A percentile compares a stretch with the other conserved stretches of the same genome.
Conservation (phyloP, 2,797 vertebrate genomes). For the Chiroxiphia lanceolata region DNA sequence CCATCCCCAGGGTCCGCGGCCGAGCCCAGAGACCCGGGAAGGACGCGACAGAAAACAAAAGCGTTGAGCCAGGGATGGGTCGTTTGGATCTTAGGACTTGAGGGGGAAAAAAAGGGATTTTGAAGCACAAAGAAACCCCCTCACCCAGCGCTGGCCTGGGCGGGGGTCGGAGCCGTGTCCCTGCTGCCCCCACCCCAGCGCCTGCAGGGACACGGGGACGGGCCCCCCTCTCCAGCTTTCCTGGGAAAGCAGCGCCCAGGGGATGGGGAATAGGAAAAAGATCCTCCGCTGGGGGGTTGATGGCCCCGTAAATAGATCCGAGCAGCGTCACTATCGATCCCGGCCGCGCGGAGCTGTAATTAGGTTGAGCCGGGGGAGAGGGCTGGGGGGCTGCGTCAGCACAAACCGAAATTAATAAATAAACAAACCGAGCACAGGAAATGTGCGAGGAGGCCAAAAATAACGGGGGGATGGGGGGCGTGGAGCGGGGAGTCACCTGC, state of each 20-base stretch:
- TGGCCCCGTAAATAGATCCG: constrained; percentile 84
- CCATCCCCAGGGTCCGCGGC: accelerated
- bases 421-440: constrained; percentile 24
- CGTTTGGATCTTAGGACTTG: background rate
- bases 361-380: constrained; percentile 84
- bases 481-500: background rate
- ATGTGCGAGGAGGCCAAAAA: background rate
- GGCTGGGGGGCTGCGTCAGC: constrained; percentile 83
- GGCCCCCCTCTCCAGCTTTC: background rate
- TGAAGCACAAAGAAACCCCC: background rate
- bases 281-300: constrained; percentile 80
- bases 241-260: constrained; percentile 26
- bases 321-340: constrained; percentile 86
- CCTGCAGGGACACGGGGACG: background rate
- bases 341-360: constrained; percentile 86
- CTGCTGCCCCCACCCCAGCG: accelerated
- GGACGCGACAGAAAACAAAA: accelerated
- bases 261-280: constrained; percentile 81
- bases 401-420: constrained; percentile 72
- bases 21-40: accelerated
- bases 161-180: background rate
- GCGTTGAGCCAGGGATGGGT: background rate
- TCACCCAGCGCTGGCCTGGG: accelerated
- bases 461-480: background rate
- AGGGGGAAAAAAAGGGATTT: background rate